Conservation (phyloP, 2,888 invertebrate genomes). For the Rhagophthalmus giganteus region DNA sequence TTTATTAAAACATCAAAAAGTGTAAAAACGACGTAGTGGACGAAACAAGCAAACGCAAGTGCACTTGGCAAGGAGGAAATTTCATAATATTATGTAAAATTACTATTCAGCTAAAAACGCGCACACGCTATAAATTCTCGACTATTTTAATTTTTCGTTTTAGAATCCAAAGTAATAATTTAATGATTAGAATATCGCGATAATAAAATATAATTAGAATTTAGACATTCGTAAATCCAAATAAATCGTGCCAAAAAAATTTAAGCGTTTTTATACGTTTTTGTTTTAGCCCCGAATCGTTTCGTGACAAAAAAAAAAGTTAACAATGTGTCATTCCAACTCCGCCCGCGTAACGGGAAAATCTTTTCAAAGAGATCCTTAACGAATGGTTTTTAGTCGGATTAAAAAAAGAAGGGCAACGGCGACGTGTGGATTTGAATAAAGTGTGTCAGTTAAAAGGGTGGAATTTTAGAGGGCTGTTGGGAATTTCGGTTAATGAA, state of each 20-base stretch:
- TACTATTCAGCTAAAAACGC: no score
- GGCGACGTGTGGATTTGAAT: slow-evolving; percentile 20
- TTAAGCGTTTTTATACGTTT: neutral
- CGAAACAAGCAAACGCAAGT: no score
- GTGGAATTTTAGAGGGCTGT: slow-evolving; percentile 35
- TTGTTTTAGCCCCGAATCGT: neutral
- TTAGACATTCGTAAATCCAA: neutral
- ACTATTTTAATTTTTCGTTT: no score
- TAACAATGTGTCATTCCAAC: neutral
- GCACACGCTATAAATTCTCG: no score
- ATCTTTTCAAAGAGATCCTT: neutral
- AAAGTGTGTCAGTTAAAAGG: slow-evolving; percentile 31
- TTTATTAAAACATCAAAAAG: slow-evolving; percentile 22
- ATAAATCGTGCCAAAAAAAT: neutral
- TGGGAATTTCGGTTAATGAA: slow-evolving; percentile 36
- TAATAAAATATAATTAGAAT: no score
- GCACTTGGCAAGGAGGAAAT: no score
- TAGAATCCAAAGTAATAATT: no score
- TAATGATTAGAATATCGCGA: no score
- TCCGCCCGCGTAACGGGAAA: neutral
- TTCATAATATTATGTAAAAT: no score
- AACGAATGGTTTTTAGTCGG: neutral
- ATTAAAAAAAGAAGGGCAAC: slow-evolving; percentile 13
- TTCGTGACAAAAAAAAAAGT: neutral
- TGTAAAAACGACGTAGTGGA: slow-evolving; percentile 6